Conservation (phyloP, 2,797 vertebrate species). For the Gila robusta region DNA sequence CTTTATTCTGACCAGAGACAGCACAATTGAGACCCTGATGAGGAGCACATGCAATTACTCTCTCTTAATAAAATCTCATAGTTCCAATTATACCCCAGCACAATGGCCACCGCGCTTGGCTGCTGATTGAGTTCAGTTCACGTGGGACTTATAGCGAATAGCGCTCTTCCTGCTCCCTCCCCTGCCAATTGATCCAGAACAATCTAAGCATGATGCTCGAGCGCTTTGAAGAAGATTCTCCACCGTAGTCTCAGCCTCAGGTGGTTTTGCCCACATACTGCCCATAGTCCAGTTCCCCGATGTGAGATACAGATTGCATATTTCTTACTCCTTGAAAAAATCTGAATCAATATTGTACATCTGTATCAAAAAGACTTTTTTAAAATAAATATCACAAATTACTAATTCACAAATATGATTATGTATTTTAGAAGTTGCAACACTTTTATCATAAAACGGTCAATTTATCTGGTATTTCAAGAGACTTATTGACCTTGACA, state of each 20-base stretch:
- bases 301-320: neutral
- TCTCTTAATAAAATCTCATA: constrained; percentile 87
- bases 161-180: constrained; percentile 61
- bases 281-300: constrained; percentile 4
- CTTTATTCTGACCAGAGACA: constrained; percentile 76
- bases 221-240: constrained; percentile 62
- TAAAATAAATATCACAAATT: neutral
- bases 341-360: neutral
- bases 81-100: constrained; percentile 81
- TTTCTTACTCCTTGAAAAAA: neutral
- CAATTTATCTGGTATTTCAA: neutral
- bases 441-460: neutral
- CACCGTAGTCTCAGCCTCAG: constrained; percentile 54
- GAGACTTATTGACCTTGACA: neutral
- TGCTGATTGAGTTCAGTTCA: constrained; percentile 83
- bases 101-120: constrained; percentile 78
- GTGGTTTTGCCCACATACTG: constrained; percentile 12
- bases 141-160: constrained; percentile 73
- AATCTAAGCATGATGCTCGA: constrained; percentile 66
- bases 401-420: too few relatives aligned
- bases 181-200: constrained; percentile 63
- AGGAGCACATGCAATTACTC: constrained; percentile 84
- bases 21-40: constrained; percentile 82
- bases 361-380: neutral
- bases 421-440: too few relatives aligned